phyloP scores from a whole-genome alignment of 1,140 invertebrate genomes.

The Drosophila yakuba region DNA sequence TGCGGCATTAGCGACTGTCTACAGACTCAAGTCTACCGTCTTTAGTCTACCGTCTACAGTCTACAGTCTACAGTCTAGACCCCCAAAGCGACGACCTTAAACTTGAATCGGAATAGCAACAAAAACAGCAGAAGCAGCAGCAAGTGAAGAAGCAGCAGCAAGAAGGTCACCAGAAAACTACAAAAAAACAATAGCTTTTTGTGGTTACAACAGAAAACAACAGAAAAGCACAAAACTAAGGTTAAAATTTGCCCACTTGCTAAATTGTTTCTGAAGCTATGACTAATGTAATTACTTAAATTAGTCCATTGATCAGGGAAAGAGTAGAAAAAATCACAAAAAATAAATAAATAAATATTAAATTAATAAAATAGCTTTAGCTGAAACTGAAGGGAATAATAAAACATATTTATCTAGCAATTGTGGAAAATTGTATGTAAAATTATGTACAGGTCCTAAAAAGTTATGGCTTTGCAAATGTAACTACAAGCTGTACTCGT shows the following conservation, averaged over 20 bases:
- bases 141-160: slow-evolving; percentile 25
- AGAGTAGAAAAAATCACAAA: background rate
- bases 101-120: slow-evolving; percentile 67
- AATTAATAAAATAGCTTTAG: no score
- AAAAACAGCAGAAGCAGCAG: slow-evolving; percentile 19
- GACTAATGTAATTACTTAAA: slow-evolving; percentile 11
- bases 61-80: slow-evolving; percentile 27
- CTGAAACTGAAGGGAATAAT: no score
- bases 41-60: slow-evolving; percentile 13
- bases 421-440: no score
- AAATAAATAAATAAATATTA: no score
- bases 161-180: slow-evolving; percentile 37
- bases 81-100: slow-evolving; percentile 62
- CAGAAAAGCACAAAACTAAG: slow-evolving; percentile 49
- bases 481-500: background rate
- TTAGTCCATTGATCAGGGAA: background rate
- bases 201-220: slow-evolving; percentile 48
- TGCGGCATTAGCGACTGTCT: slow-evolving; percentile 68
- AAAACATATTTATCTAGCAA: no score
- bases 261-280: slow-evolving; percentile 35
- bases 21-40: background rate
- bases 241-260: slow-evolving; percentile 52
- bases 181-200: slow-evolving; percentile 22
- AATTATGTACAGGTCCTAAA: background rate
- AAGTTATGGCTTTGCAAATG: background rate